Conservation (phyloP, 2,113 vertebrate genomes). For the Nipponia nippon region DNA sequence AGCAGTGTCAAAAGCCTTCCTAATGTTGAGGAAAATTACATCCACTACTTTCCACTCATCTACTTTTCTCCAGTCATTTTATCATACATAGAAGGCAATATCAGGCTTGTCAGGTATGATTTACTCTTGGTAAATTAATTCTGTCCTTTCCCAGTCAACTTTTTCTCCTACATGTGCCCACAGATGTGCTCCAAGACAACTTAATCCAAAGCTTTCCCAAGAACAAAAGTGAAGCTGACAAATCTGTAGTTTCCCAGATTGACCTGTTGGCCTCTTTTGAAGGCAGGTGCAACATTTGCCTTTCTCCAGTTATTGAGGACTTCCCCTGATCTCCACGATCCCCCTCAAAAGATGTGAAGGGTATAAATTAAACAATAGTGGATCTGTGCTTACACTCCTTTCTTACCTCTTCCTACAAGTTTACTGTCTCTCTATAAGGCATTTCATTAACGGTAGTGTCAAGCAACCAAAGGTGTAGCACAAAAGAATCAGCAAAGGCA, state of each 20-base stretch:
- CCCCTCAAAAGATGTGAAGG: neutral
- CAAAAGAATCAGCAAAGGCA: neutral
- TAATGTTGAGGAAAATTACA: neutral
- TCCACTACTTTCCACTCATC: neutral
- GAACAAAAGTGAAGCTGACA: neutral
- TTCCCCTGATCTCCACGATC: neutral
- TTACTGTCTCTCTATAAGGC: neutral
- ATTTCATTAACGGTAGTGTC: neutral
- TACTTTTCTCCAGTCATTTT: neutral
- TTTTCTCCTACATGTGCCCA: neutral
- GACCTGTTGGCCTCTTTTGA: neutral
- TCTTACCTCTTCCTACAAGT: neutral
- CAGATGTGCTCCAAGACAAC: neutral
- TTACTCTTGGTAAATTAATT: neutral
- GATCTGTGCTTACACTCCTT: neutral
- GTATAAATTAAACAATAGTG: neutral
- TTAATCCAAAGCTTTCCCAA: neutral
- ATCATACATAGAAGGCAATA: neutral
- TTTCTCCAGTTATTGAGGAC: neutral
- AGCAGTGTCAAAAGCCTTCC: neutral
- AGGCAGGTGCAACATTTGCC: neutral
- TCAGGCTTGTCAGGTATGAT: neutral
- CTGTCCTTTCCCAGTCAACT: neutral
- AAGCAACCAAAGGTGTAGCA: neutral
- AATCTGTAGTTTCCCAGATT: neutral